Base-by-base conservation (phyloP, 2,888 invertebrate species). In the Stegana nigrithorax region DNA sequence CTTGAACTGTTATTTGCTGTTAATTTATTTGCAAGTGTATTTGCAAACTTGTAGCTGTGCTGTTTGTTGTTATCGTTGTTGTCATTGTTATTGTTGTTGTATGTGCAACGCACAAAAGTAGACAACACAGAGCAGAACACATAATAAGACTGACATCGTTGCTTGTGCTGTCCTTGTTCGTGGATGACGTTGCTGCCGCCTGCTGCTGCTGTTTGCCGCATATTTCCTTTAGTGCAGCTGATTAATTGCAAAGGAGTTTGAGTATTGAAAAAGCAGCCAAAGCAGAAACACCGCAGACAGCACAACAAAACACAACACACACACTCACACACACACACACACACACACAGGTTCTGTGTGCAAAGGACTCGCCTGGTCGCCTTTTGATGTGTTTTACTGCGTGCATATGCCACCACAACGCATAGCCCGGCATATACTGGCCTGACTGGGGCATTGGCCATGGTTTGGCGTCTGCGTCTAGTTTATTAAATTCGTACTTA, bases 401-500 rank as follows among this genome's bases (percentile, higher is more conserved):
- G 50, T 25, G 17, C 21, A n/a, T n/a, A n/a, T n/a, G n/a, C n/a
- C n/a, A n/a, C n/a, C n/a, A n/a, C n/a, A n/a, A n/a, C n/a, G 36
- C 36, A 36, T 6, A 5, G 36, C 39, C 2, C n/a, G n/a, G 39
- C 39, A 17, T 39, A 4, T 39, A 2, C 29, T 29, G n/a, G n/a
- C n/a, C n/a, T n/a, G n/a, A n/a, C n/a, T n/a, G n/a, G n/a, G n/a
- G n/a, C n/a, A n/a, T 29, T 29, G 8, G 2, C 1, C 14, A 14
- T 14, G 29, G 21, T 6, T 51, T 6, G 14, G 26, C 10, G n/a
- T 21, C 14, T 51, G 29, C 25, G 29, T 27, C 12, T 55, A 66
- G 67, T 69, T 67, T 69, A 67, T 67, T 69, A 69, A 69, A 69
- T 67, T 69, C 64, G 59, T 68, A 68, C 64, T 65, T 65, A 65